A percentile compares a stretch with the other conserved stretches of the same genome.
Conservation (phyloP, 2,113 vertebrate genomes). For the Zosterops borbonicus region DNA sequence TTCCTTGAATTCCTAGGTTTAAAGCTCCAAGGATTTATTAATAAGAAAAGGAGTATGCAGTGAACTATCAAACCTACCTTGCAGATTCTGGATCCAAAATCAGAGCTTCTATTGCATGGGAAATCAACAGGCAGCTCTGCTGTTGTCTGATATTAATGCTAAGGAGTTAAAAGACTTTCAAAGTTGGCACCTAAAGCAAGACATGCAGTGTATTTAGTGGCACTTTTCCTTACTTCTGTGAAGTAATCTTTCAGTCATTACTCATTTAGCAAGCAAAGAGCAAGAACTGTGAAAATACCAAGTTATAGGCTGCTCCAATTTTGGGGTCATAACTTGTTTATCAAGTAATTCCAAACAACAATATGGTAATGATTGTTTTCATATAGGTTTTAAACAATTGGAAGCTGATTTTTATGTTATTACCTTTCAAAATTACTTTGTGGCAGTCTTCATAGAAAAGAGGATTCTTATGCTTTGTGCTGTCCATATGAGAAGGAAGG, state of each 20-base stretch:
- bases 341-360: background rate
- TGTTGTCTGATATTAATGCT: constrained; percentile 83
- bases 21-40: background rate
- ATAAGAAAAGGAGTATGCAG: background rate
- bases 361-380: background rate
- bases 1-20: background rate
- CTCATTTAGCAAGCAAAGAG: background rate
- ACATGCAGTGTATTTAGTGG: background rate
- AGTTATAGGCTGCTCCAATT: background rate
- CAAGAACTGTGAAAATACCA: background rate
- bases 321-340: background rate
- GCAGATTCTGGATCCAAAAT: constrained; percentile 93
- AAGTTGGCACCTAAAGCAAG: background rate
- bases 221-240: background rate
- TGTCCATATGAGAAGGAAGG: background rate
- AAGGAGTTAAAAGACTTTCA: constrained; percentile 47
- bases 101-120: constrained; percentile 91
- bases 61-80: constrained; percentile 77
- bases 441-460: background rate
- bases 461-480: background rate
- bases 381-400: background rate
- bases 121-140: constrained; percentile 94
- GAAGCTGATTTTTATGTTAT: background rate
- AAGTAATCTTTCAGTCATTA: background rate
- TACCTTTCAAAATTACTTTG: background rate